These are phyloP conservation scores for Caenorhabditis wallacei DNA, from an alignment of 2,888 invertebrate species.

Conservation along the genomic window DNA sequence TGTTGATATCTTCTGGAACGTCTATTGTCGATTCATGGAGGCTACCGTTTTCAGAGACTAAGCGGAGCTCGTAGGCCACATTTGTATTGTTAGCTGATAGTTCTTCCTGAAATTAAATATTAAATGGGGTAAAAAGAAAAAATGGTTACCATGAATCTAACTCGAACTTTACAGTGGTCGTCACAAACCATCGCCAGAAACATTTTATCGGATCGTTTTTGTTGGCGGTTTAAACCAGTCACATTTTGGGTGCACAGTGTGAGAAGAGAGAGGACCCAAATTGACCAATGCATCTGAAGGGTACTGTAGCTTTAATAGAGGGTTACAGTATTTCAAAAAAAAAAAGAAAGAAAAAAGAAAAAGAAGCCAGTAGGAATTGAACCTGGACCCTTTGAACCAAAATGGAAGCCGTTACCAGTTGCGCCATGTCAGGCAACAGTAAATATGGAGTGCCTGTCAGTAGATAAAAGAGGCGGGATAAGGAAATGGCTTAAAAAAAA, in stretches of 20 bases:
- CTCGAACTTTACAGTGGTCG: constrained; percentile 20
- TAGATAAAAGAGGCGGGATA: no score
- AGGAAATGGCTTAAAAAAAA: no score
- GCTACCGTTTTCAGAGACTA: constrained; percentile 15
- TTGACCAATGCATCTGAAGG: background rate
- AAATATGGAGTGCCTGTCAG: no score
- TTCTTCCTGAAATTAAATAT: background rate
- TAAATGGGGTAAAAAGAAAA: background rate
- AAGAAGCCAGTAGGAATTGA: background rate
- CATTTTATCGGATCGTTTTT: constrained; percentile 22
- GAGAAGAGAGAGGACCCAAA: background rate
- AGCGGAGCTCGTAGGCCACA: background rate
- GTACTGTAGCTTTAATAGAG: background rate
- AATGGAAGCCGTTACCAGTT: no score
- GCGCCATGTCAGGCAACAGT: no score
- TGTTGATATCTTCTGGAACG: constrained; percentile 37
- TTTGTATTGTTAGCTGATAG: background rate
- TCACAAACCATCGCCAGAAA: constrained; percentile 45
- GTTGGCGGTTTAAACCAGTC: background rate
- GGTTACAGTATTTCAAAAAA: background rate
- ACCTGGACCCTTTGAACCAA: no score
- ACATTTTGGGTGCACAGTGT: background rate
- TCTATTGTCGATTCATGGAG: constrained; percentile 39
- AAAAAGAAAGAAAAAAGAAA: background rate
- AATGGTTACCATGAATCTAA: constrained; percentile 21